Base-by-base conservation (phyloP, 2,113 vertebrate genomes). In the Indicator maculatus region DNA sequence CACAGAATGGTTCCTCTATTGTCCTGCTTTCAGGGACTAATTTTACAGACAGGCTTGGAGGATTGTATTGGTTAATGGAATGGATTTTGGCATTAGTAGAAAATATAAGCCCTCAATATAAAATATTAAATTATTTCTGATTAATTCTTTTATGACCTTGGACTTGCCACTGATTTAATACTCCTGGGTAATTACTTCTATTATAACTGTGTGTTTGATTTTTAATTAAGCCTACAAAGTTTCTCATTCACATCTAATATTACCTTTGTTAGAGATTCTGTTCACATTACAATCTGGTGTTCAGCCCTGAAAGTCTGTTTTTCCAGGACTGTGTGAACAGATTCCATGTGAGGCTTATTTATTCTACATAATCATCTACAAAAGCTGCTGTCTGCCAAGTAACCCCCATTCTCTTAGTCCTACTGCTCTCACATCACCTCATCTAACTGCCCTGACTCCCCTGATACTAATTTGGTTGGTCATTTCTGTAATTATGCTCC, bases 91-190 rank as follows among this genome's bases (percentile, higher is more conserved):
- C 80, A 94, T 70, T 94, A 96, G 70, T 84, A 55, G 66, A 83
- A 96, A 95, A 83, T 92, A 84, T 72, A 95, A 97, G 93, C 90
- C 83, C 77, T 91, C 92, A 87, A 91, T 95, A 97, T 96, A 39
- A 97, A 96, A 95, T 95, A 90, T 96, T 83, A 97, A 97, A 97
- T 97, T 96, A 95, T 95, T 97, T 94, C 89, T 95, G 96, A 97
- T 96, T 96, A 97, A 97, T 96, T 94, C 93, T 93, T 97, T 95
- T 96, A 97, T 86, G 74, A 83, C 56, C 94, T 96, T 18, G 89
- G 86, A 80, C 93, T 94, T 91, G 95, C 84, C 93, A 92, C 92
- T 21, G 83, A 96, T 93, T 93, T 96, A 96, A 91, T 88, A 75
- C 92, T 90, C 89, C 90, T 70, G 94, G 89, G 94, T 96, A 96